These are phyloP conservation scores for Carapus acus DNA, from an alignment of 2,797 vertebrate genomes.

Conservation along the genomic window DNA sequence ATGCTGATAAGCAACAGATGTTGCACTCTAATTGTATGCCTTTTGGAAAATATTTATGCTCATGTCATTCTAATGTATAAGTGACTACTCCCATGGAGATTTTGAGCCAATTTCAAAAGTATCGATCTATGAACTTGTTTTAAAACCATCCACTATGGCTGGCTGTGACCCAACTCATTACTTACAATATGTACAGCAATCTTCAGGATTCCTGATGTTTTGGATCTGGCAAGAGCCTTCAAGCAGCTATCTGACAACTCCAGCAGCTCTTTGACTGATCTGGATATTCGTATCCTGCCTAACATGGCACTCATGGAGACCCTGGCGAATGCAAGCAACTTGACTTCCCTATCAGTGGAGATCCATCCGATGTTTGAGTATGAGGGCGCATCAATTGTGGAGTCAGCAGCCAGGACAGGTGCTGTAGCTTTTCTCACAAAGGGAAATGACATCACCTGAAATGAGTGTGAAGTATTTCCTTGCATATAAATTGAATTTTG, in stretches of 20 bases:
- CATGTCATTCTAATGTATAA: too few species aligned
- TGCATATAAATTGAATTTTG: too few species aligned
- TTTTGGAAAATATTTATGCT: too few species aligned
- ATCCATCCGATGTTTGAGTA: slow-evolving; percentile 31
- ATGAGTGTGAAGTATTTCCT: not conserved
- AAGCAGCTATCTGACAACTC: slow-evolving; percentile 48
- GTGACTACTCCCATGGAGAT: too few species aligned
- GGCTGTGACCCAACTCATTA: not conserved
- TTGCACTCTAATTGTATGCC: too few species aligned
- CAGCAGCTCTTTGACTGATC: slow-evolving; percentile 45
- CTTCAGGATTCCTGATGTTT: slow-evolving; percentile 40
- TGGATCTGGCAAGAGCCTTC: slow-evolving; percentile 51
- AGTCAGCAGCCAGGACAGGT: slow-evolving; percentile 25
- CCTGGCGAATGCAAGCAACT: slow-evolving; percentile 44
- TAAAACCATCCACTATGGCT: too few species aligned
- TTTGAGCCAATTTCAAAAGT: too few species aligned
- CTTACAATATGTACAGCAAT: slow-evolving; percentile 40
- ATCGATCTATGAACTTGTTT: too few species aligned
- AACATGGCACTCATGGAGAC: slow-evolving; percentile 25
- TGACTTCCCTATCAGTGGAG: slow-evolving; percentile 57
- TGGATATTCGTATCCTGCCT: slow-evolving; percentile 52
- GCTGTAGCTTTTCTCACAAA: not conserved
- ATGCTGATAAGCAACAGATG: too few species aligned
- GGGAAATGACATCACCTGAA: not conserved
- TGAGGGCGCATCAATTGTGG: not conserved